Evolutionary conservation across 2,888 invertebrate species (phyloP), one percentile per base, ranked within the genome.

Genomic region (Hemicrepidius hirtus): DNA sequence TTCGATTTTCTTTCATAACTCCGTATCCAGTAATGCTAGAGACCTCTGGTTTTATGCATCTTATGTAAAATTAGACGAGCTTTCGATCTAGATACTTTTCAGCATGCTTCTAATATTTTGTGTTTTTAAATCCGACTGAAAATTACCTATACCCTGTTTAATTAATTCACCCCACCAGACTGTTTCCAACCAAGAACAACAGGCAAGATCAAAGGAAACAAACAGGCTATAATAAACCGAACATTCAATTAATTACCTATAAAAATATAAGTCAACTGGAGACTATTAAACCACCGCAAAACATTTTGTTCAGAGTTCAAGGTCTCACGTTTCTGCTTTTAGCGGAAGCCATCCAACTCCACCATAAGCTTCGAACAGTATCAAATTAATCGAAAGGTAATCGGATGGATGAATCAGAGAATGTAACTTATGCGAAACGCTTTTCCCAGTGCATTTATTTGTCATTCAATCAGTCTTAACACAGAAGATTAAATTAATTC

Each of bases 401-500:
- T 60, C 24, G 44, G 60, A 60, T 41, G 41, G 37, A 44, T 44
- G 40, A 21, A 21, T 40, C 37, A 59, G 18, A 18, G 59, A 10
- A 24, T 50, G 50, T 28, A 50, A 50, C 21, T 50, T 50, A 50
- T 50, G 57, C 57, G 49, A 32, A 35, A 35, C 13, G 46, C 32
- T 66, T 40, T n/a, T 50, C 66, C 20, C 53, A 49, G 13, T 35
- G 40, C 50, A 50, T 24, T n/a, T 66, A 41, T 55, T 41, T 41
- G 40, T 35, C 70, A 57, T 64, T 50, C 41, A 64, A 70, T 70
- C 64, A 53, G 53, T 50, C 53, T 68, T 63, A 53, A 46, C 46
- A 28, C 46, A 28, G 44, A 57, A 64, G 70, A 64, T 64, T 70
- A 70, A 70, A 70, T 68, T 68, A 57, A 68, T 49, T 59, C 70